Base-by-base conservation (phyloP, 2,888 invertebrate genomes). In the Polyploca ridens region DNA sequence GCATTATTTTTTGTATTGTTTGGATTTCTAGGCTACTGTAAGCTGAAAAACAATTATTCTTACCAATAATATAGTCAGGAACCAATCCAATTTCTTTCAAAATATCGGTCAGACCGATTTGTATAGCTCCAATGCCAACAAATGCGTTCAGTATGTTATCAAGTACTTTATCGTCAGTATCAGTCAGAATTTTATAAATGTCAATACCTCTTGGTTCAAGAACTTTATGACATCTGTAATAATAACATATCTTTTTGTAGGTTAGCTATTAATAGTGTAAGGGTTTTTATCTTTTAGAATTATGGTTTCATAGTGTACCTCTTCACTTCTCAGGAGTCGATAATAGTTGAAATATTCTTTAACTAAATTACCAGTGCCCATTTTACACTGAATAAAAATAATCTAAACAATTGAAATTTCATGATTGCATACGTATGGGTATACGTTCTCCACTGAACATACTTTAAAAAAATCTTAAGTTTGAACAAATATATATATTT, bases 11-110 rank as follows among this genome's bases (percentile, higher is more conserved):
- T 27, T 27, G 27, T 27, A n/a, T n/a, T n/a, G 27, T 27, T 27
- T 27, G 1, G 27, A 27, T 27, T 27, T 41, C 13, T 41, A 11
- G 8, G 13, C 13, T 41, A 10, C 10, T 41, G 3, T 41, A 41
- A 11, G 11, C 27, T 13, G 10, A 41, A 41, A 62, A 19, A 1
- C 27, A 33, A 66, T 60, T 19, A 58, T 68, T 64, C 87, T 96
- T 95, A 75, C 97, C 97, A 70, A 97, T 95, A 72, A 97, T 96
- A 41, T 96, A 96, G 86, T 97, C 97, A 11, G 97, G 96, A 62
- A 93, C 89, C 44, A 97, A 89, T 14, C 96, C 96, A 27, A 95
- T 82, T 5, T 87, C 90, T 63, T 86, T 90, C 61, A 97, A 88
- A 6, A 96, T 86, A 82, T 97, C 97, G 57, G 95, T 94, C 46